phyloP scores from a whole-genome alignment of 37 sponge, comb jelly and placozoan species.

The Bolinopsis microptera region DNA sequence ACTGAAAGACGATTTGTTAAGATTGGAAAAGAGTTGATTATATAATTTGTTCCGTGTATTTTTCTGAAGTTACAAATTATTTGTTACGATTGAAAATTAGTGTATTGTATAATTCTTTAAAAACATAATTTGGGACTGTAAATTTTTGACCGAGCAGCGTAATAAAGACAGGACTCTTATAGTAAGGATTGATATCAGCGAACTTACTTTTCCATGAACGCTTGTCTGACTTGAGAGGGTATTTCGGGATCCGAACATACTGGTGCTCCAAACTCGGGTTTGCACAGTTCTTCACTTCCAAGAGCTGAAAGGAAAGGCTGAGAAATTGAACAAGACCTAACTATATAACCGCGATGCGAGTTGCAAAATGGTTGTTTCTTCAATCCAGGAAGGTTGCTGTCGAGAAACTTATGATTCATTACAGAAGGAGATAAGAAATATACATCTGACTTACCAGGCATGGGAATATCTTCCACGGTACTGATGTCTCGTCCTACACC shows the following conservation, averaged over 20 bases:
- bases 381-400: not conserved
- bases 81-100: too few species aligned
- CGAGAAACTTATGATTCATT: too few species aligned
- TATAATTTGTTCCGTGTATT: too few species aligned
- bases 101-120: too few species aligned
- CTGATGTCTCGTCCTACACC: slow-evolving; percentile 13
- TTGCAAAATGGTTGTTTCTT: not conserved
- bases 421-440: too few species aligned
- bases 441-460: slow-evolving; percentile 20
- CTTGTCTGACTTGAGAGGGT: not conserved
- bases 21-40: too few species aligned
- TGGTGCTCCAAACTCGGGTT: not conserved
- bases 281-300: not conserved
- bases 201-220: not conserved
- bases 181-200: too few species aligned
- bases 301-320: not conserved
- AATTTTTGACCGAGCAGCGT: too few species aligned
- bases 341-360: not conserved
- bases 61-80: too few species aligned
- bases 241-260: not conserved
- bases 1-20: not conserved
- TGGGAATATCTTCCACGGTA: not conserved
- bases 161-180: too few species aligned
- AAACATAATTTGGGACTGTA: too few species aligned
- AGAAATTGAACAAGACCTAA: too few species aligned